Evolutionary conservation across 1,140 invertebrate genomes (phyloP), one percentile per base, ranked within the genome.

Genomic region (Thalassaphorura encarpata): DNA sequence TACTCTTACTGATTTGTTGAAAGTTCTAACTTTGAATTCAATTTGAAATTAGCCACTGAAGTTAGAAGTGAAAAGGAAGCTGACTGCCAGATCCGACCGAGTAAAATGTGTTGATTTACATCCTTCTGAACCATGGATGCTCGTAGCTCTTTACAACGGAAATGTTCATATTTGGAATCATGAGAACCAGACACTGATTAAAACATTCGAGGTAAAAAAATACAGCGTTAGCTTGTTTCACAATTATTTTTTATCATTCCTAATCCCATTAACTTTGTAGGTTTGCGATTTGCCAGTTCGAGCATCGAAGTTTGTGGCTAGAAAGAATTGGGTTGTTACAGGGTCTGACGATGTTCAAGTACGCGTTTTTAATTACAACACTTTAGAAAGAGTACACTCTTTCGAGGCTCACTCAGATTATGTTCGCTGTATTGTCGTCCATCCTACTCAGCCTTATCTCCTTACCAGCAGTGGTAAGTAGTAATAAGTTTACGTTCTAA

Each of bases 401-500:
- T 97, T 94, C 73, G 97, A 99, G 73, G 96, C 96, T 3, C 96
- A 99, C 74, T 95, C 92, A 11, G 96, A 99, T 74, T 99, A 99
- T 75, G 82, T 99, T 15, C 79, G 97, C 61, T 93, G 86, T 66
- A 97, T 99, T 69, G 89, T 86, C 13, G 84, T 99, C 11, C 97
- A 99, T 78, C 96, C 96, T 11, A 92, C 91, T 43, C 94, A 98
- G 67, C 92, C 96, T 0, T 95, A 92, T 70, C 84, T 99, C 61
- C 75, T 99, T 5, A 98, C 94, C 2, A 91, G 91, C 68, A 96
- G 92, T 76, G 93, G 91, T 94, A 73, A 73, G 80, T 56, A 18
- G 16, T 15, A 21, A 0, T 19, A 0, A 16, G 0, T n/a, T 27
- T 6, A 21, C 8, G 13, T 56, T 55, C 24, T 49, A 11, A 49